These are phyloP conservation scores for Meiosimyza platycephala DNA, from an alignment of 2,888 invertebrate species.

Conservation along the genomic window DNA sequence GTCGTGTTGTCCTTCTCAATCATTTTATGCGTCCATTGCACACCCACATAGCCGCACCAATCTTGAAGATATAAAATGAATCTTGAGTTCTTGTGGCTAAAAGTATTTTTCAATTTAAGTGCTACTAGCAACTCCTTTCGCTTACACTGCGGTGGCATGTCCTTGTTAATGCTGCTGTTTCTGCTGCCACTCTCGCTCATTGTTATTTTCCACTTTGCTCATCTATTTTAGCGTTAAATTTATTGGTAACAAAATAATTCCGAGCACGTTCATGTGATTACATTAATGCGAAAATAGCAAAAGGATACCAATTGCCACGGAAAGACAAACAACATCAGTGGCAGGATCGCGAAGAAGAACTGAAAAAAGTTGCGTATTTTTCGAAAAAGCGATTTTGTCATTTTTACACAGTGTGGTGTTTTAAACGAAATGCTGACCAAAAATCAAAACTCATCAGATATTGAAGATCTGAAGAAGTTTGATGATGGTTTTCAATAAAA, in stretches of 20 bases:
- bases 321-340: neutral
- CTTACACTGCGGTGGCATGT: neutral
- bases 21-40: constrained; percentile 43
- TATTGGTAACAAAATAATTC: constrained; percentile 60
- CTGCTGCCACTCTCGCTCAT: constrained; percentile 41
- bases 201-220: constrained; percentile 50
- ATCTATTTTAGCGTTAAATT: constrained; percentile 57
- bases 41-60: neutral
- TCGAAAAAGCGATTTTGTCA: no score
- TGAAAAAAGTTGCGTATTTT: neutral
- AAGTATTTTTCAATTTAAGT: constrained; percentile 57
- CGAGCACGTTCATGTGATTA: constrained; percentile 63
- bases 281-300: constrained; percentile 61
- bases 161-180: neutral
- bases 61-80: neutral
- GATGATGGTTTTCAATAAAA: no score
- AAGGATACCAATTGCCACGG: constrained; percentile 50
- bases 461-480: no score
- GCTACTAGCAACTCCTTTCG: neutral
- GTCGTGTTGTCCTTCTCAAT: constrained; percentile 62
- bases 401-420: no score
- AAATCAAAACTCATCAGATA: no score
- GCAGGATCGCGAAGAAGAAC: constrained; percentile 6
- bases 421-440: neutral
- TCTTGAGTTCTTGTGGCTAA: constrained; percentile 42